Base-by-base conservation (phyloP, 2,888 invertebrate species). In the Volucella zonaria region DNA sequence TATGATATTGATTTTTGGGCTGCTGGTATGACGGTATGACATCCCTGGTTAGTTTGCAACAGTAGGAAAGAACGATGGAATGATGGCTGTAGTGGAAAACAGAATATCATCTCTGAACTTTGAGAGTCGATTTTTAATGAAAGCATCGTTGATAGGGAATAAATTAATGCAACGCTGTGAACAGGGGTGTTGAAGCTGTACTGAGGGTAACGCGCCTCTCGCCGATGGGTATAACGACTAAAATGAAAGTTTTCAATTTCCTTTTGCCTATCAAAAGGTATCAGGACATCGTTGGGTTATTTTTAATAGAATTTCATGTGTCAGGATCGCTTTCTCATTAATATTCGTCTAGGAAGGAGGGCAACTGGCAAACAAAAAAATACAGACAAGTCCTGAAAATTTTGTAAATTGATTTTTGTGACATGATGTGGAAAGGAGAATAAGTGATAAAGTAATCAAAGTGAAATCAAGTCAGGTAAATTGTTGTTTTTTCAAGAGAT, bases 161-260 rank as follows among this genome's bases (percentile, higher is more conserved):
- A 68, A 74, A 82, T 83, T 83, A 83, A 83, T 79, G 64, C 59
- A 58, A 31, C 8, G 18, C 31, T 62, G 74, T 67, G 64, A n/a
- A 2, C 31, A 31, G 6, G n/a, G 15, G n/a, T 67, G 58, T 8
- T 31, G 45, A 9, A 58, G 56, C 8, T 47, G 11, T 38, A 8
- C 10, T 8, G 49, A n/a, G 12, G n/a, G 23, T 31, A 14, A 49
- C 14, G 45, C 23, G 15, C 10, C n/a, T 49, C 49, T 38, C 2
- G 38, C 12, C 52, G 71, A 58, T 54, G 56, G 51, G 70, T 6
- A 31, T 71, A 52, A 18, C 61, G 38, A 67, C 49, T n/a, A 51
- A 77, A 61, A 9, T 23, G 47, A 61, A 82, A 49, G 31, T 68
- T 68, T 67, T 15, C 54, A 80, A 49, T 73, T 56, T 38, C 59